Conservation (phyloP, 2,888 invertebrate species). For the Polyploca ridens region DNA sequence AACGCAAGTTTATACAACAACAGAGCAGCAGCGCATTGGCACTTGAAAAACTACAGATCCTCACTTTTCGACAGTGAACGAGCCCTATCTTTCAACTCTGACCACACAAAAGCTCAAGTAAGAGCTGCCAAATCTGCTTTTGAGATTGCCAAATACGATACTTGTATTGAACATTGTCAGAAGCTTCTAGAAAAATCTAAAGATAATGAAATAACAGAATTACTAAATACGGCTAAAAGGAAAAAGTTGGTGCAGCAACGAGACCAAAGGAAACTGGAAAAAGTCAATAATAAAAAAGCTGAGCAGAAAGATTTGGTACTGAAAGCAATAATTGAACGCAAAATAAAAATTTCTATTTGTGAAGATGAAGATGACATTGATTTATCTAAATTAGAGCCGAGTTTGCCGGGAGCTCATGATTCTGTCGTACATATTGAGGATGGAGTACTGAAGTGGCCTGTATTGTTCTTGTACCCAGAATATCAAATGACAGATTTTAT, state of each 20-base stretch:
- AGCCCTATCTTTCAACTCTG: conserved; percentile 90
- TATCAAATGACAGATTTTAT: conserved; percentile 94
- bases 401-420: conserved; percentile 86
- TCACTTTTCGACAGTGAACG: conserved; percentile 91
- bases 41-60: conserved; percentile 92
- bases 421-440: conserved; percentile 86
- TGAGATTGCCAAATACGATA: conserved; percentile 87
- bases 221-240: conserved; percentile 75
- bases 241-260: conserved; percentile 78
- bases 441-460: conserved; percentile 92
- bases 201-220: conserved; percentile 74
- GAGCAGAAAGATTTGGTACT: conserved; percentile 68
- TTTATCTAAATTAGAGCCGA: conserved; percentile 85
- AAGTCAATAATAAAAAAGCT: conserved; percentile 66
- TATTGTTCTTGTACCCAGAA: conserved; percentile 95
- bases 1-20: conserved; percentile 95
- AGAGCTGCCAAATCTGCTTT: conserved; percentile 91
- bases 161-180: conserved; percentile 89
- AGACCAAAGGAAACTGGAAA: conserved; percentile 82
- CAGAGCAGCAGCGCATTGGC: conserved; percentile 94
- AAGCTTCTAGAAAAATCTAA: conserved; percentile 84
- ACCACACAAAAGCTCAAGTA: conserved; percentile 90
- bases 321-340: conserved; percentile 71
- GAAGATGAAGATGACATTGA: conserved; percentile 75
- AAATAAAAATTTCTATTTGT: conserved; percentile 83